Conservation (phyloP, 2,888 invertebrate species). For the Nymphalis polychloros region DNA sequence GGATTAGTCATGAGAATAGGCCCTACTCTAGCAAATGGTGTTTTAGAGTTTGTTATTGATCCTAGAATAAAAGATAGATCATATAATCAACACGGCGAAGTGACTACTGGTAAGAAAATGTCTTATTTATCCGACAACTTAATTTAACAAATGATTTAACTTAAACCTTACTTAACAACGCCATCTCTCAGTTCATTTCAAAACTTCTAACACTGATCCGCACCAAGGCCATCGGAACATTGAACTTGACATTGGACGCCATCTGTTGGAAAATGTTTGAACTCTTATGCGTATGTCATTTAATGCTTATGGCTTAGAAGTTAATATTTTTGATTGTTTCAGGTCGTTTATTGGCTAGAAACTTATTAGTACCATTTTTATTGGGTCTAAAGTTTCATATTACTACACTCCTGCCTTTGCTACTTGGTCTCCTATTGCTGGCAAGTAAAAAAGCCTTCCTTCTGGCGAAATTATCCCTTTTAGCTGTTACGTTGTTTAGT, state of each 20-base stretch:
- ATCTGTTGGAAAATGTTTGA: constrained; percentile 46
- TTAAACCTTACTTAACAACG: constrained; percentile 36
- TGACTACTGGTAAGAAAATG: constrained; percentile 81
- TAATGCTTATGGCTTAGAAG: too few species aligned
- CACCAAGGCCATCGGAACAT: constrained; percentile 44
- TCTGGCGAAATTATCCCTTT: constrained; percentile 87
- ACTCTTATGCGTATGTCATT: constrained; percentile 28
- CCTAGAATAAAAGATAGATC: constrained; percentile 79
- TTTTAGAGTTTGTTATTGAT: constrained; percentile 88
- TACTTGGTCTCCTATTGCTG: constrained; percentile 86
- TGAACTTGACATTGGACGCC: constrained; percentile 57
- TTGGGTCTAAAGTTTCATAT: constrained; percentile 91
- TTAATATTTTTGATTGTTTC: constrained; percentile 55
- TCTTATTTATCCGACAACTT: not conserved
- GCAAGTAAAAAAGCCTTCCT: constrained; percentile 90
- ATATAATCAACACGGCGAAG: constrained; percentile 79
- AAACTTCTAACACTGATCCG: constrained; percentile 42
- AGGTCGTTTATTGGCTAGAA: constrained; percentile 87
- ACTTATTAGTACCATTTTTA: constrained; percentile 88
- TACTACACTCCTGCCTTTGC: constrained; percentile 86
- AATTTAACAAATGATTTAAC: not conserved
- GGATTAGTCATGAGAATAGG: constrained; percentile 88
- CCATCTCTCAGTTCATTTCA: constrained; percentile 52
- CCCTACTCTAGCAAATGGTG: constrained; percentile 86
- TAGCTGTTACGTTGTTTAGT: constrained; percentile 86